Percentiles rank a stretch among this genome's conserved stretches.
Conservation (phyloP, 2,113 vertebrate species). For the Mirza zaza region DNA sequence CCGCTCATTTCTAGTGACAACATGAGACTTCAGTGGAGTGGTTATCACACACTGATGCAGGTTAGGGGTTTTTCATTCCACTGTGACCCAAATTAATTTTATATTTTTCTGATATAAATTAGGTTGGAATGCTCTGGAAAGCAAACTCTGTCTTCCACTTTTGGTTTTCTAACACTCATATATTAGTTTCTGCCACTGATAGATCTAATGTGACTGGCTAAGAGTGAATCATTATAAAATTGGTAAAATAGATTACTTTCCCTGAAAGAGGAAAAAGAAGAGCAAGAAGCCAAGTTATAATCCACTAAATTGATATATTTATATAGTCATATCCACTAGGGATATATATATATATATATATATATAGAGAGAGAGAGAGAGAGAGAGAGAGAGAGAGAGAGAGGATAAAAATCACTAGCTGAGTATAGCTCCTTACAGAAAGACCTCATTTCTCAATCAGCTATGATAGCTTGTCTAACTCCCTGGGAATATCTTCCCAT, state of each 20-base stretch:
- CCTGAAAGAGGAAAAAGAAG: constrained; percentile 13
- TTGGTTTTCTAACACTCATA: constrained; percentile 29
- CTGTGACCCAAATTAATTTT: background rate
- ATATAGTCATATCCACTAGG: background rate
- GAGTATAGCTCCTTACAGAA: background rate
- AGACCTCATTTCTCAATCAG: background rate
- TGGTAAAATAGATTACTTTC: background rate
- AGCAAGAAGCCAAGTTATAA: background rate
- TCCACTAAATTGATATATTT: background rate
- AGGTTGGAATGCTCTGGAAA: background rate
- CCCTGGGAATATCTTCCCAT: background rate
- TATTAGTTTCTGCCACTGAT: background rate
- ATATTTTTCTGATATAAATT: constrained; percentile 38
- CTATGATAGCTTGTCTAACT: background rate
- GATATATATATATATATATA: background rate
- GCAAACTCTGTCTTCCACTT: constrained; percentile 8
- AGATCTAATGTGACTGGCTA: background rate
- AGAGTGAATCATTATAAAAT: constrained; percentile 1
- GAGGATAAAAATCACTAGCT: background rate
- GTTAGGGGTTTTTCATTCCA: background rate
- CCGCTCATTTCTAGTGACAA: background rate
- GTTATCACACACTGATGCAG: background rate
- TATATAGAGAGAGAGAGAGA: too few species aligned
- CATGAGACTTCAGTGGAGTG: background rate
- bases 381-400: too few species aligned